Base-by-base conservation (phyloP, 2,797 vertebrate genomes). In the Chrosomus eos region DNA sequence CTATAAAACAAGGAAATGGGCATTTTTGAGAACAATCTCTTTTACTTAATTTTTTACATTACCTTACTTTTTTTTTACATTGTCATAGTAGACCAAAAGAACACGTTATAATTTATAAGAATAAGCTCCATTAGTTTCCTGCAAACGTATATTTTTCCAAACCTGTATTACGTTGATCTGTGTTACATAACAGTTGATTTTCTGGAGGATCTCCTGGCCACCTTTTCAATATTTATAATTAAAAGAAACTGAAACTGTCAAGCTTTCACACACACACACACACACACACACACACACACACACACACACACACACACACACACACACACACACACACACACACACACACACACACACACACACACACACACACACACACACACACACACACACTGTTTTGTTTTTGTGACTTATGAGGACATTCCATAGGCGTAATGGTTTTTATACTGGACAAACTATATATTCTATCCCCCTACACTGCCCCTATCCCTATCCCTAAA, bases 1-100 rank as follows among this genome's bases (percentile, higher is more conserved):
- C 98, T 99, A 92, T 80, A 80, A 88, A 90, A 89, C n/a, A 79
- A 84, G 36, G 38, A 38, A 87, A 58, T 43, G 7, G 13, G 80
- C 1, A 62, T 8, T 2, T 5, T 13, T 60, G 4, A 60, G 13
- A 62, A 62, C 26, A 31, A 26, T 60, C 10, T 58, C 23, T 26
- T 26, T 58, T n/a, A n/a, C 8, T 51, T 31, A 31, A 3, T 33
- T 33, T 2, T 51, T 28, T 64, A n/a, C n/a, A n/a, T n/a, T n/a
- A n/a, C n/a, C n/a, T n/a, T n/a, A n/a, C n/a, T 5, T 4, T 14
- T 31, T 19, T 64, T 66, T 66, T 33, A 66, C 0, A 36, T n/a
- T n/a, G 21, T 74, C 0, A 68, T 62, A 33, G 36, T 82, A 36
- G 33, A 67, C 21, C 33, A 74, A 9, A 48, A 18, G 8, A 1